Conservation (phyloP, 2,888 invertebrate species). For the Kryphioiulus occultus region DNA sequence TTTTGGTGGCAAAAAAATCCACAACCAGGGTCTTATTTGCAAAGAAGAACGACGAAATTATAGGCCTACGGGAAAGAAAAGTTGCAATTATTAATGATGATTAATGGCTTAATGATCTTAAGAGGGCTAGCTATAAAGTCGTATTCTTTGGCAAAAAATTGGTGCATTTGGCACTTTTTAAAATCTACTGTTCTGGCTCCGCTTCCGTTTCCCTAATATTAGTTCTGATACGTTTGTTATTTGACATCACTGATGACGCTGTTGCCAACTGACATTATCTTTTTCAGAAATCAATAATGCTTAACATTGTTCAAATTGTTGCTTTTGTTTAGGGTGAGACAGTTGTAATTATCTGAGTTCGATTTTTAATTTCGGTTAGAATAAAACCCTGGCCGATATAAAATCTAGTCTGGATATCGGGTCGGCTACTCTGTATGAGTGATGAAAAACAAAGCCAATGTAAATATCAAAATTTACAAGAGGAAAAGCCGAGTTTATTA, state of each 20-base stretch:
- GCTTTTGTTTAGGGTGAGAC: background rate
- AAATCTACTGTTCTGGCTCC: background rate
- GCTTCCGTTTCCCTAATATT: background rate
- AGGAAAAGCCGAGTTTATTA: too few species aligned
- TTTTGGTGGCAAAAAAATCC: background rate
- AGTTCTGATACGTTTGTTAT: background rate
- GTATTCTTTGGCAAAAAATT: background rate
- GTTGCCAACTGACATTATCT: background rate
- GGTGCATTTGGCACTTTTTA: background rate
- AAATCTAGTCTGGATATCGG: too few species aligned
- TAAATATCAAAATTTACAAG: too few species aligned
- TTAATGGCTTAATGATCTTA: background rate
- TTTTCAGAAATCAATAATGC: background rate
- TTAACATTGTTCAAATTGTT: constrained; percentile 1
- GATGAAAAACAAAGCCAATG: too few species aligned
- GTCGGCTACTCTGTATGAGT: too few species aligned
- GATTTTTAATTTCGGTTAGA: too few species aligned
- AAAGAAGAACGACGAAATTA: background rate
- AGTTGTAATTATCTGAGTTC: background rate
- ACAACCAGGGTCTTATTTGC: background rate
- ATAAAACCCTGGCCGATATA: too few species aligned
- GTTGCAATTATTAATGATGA: background rate
- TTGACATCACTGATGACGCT: background rate
- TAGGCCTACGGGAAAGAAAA: background rate
- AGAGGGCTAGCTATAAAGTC: background rate